phyloP scores from a whole-genome alignment of 2,113 vertebrate genomes.

The Larimichthys crocea region DNA sequence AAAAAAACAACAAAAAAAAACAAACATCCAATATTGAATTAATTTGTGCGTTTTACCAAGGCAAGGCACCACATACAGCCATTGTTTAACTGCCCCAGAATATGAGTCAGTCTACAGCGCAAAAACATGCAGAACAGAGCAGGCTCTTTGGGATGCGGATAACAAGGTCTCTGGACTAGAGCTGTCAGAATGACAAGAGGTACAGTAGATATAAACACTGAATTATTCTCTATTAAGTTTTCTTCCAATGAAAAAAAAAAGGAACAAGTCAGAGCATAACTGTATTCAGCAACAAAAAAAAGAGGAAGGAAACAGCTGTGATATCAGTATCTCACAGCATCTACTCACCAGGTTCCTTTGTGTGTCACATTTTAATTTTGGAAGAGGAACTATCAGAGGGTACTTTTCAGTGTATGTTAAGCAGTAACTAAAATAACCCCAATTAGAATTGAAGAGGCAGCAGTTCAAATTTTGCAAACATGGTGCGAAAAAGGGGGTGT shows the following conservation, averaged over 20 bases:
- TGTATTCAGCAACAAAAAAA: slow-evolving; percentile 9
- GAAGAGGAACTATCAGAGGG: slow-evolving; percentile 75
- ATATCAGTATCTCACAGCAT: slow-evolving; percentile 34
- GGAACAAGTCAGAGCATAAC: slow-evolving; percentile 23
- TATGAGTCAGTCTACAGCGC: slow-evolving; percentile 64
- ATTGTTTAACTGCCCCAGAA: slow-evolving; percentile 49
- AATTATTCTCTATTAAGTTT: slow-evolving; percentile 29
- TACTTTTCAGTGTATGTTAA: slow-evolving; percentile 74
- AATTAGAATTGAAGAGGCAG: slow-evolving; percentile 71
- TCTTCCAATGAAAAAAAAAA: slow-evolving; percentile 12
- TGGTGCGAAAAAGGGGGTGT: slow-evolving; percentile 20
- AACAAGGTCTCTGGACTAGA: slow-evolving; percentile 45
- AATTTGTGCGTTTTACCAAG: slow-evolving; percentile 68
- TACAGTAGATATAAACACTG: slow-evolving; percentile 39
- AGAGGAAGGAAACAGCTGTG: slow-evolving; percentile 42
- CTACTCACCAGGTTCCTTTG: slow-evolving; percentile 41
- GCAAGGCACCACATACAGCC: slow-evolving; percentile 76
- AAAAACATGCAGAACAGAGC: slow-evolving; percentile 72
- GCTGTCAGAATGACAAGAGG: slow-evolving; percentile 49
- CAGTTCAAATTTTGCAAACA: slow-evolving; percentile 21
- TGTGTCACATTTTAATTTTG: slow-evolving; percentile 70
- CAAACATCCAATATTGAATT: slow-evolving; percentile 43
- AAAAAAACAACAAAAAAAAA: background rate
- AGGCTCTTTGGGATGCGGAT: slow-evolving; percentile 60
- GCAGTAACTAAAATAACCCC: slow-evolving; percentile 77